Evolutionary conservation across 2,888 invertebrate species (phyloP).

Genomic region (Idaea aversata): DNA sequence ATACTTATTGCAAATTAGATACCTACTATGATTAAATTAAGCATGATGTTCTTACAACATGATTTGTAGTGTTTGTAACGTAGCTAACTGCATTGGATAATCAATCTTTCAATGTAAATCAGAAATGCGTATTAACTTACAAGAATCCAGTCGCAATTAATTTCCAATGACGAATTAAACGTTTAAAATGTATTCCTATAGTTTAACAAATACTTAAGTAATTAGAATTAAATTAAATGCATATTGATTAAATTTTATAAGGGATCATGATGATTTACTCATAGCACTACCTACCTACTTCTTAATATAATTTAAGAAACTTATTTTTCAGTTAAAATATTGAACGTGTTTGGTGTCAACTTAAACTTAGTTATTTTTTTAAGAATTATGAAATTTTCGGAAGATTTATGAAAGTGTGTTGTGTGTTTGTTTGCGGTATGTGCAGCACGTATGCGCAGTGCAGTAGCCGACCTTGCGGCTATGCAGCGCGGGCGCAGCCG

Average conservation of each 20-base stretch:
- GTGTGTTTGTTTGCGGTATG: not conserved
- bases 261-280: not conserved
- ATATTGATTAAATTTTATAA: not conserved
- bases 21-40: slow-evolving; percentile 45
- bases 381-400: no score
- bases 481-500: slow-evolving; percentile 40
- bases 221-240: not conserved
- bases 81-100: slow-evolving; percentile 10
- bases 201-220: not conserved
- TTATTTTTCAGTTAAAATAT: no score
- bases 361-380: no score
- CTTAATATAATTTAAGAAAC: not conserved
- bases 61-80: slow-evolving; percentile 21
- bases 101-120: slow-evolving; percentile 30
- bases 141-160: slow-evolving; percentile 15
- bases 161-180: slow-evolving; percentile 6
- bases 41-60: slow-evolving; percentile 28
- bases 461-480: slow-evolving; percentile 76
- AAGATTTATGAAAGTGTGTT: not conserved
- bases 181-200: not conserved
- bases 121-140: slow-evolving; percentile 19
- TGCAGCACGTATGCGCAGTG: slow-evolving; percentile 53
- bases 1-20: slow-evolving; percentile 56
- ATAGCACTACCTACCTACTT: not conserved
- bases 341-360: no score